Percentiles rank a stretch among this genome's conserved stretches.
phyloP scores from a whole-genome alignment of 1,140 invertebrate genomes.

The Magallana angulata region DNA sequence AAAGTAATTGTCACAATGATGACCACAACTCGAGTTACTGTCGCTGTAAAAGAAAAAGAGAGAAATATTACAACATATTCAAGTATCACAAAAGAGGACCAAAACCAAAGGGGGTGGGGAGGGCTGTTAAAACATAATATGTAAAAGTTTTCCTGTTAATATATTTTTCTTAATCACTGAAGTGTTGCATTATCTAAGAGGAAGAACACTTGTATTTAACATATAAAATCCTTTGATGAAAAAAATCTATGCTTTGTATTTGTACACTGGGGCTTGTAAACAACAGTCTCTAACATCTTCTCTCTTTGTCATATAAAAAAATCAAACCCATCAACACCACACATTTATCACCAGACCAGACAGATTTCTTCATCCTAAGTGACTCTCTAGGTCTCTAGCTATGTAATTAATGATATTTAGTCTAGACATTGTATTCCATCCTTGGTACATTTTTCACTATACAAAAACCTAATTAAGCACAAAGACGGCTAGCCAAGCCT shows the following conservation, averaged over 20 bases:
- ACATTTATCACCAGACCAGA: slow-evolving; percentile 24
- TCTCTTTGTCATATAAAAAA: slow-evolving; percentile 35
- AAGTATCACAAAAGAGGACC: too few relatives aligned
- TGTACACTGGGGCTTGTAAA: slow-evolving; percentile 15
- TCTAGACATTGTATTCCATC: slow-evolving; percentile 30
- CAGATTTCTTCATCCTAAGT: slow-evolving; percentile 36
- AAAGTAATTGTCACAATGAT: slow-evolving; percentile 57
- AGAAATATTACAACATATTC: too few relatives aligned
- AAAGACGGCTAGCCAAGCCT: slow-evolving; percentile 20
- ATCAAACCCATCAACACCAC: slow-evolving; percentile 35
- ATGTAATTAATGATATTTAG: slow-evolving; percentile 37
- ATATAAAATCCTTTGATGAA: background rate
- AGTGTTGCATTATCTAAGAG: background rate
- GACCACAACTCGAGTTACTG: slow-evolving; percentile 54
- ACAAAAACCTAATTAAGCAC: background rate
- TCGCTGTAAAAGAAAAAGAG: slow-evolving; percentile 41
- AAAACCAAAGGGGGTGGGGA: too few relatives aligned
- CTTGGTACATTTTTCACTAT: slow-evolving; percentile 3
- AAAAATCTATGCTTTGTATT: slow-evolving; percentile 24
- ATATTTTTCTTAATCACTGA: background rate
- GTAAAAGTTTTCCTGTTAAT: background rate
- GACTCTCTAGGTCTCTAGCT: slow-evolving; percentile 14
- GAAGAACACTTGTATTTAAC: background rate
- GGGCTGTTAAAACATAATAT: too few relatives aligned
- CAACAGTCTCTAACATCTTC: slow-evolving; percentile 20